phyloP scores from a whole-genome alignment of 2,113 vertebrate species.

The Synchiropus splendidus region DNA sequence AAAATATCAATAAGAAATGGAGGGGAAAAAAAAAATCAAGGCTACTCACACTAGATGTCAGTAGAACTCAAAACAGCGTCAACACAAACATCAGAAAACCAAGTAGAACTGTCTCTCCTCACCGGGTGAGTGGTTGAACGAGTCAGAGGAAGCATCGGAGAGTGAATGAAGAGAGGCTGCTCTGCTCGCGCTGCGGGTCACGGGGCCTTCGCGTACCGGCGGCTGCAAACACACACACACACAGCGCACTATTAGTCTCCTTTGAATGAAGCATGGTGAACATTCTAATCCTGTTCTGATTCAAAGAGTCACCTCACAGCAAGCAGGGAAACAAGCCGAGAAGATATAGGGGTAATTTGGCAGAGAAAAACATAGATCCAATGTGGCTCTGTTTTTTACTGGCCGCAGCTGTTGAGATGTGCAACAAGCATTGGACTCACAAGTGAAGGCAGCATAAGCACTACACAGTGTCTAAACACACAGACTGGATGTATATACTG shows the following conservation, averaged over 20 bases:
- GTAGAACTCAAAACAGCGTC: too few relatives aligned
- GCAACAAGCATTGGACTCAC: too few relatives aligned
- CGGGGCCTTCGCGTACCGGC: conserved; percentile 63
- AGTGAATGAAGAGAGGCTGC: conserved; percentile 68
- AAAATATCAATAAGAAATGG: too few relatives aligned
- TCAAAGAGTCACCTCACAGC: conserved; percentile 2
- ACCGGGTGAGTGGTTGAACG: conserved; percentile 79
- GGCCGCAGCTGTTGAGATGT: too few relatives aligned
- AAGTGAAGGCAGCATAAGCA: too few relatives aligned
- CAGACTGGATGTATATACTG: too few relatives aligned
- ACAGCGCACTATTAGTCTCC: conserved; percentile 2
- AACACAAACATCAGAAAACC: too few relatives aligned
- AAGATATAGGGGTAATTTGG: not conserved
- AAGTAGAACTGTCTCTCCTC: conserved; percentile 13
- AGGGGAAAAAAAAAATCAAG: too few relatives aligned
- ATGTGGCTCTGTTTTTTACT: too few relatives aligned
- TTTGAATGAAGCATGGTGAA: not conserved
- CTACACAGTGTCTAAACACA: too few relatives aligned
- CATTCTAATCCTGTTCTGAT: conserved; percentile 1
- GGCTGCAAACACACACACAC: conserved; percentile 67
- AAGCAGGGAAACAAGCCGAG: not conserved
- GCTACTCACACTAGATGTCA: too few relatives aligned
- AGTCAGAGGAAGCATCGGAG: conserved; percentile 72
- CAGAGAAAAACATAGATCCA: not conserved
- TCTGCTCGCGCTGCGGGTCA: conserved; percentile 49